phyloP scores from a whole-genome alignment of 2,888 invertebrate species.

The Nymphalis polychloros region DNA sequence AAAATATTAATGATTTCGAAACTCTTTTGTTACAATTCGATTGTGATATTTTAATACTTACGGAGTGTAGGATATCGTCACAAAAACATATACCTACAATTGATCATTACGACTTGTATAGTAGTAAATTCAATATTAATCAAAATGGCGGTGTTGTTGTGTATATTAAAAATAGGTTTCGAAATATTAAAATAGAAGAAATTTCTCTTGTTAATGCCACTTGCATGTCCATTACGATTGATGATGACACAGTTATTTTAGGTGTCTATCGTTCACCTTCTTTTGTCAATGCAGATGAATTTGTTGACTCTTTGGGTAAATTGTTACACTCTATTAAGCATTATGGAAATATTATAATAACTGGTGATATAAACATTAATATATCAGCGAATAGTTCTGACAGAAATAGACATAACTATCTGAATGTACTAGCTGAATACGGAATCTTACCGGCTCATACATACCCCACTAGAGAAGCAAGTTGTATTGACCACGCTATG shows the following conservation, averaged over 20 bases:
- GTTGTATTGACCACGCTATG: slow-evolving; percentile 38
- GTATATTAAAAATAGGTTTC: not conserved
- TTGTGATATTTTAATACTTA: slow-evolving; percentile 13
- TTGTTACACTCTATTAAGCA: slow-evolving; percentile 2
- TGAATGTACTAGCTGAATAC: slow-evolving; percentile 7
- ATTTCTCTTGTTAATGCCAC: slow-evolving; percentile 9
- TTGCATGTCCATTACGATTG: slow-evolving; percentile 5
- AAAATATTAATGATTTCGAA: slow-evolving; percentile 1
- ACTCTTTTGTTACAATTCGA: slow-evolving; percentile 5
- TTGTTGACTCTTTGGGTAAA: slow-evolving; percentile 5
- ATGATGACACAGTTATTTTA: slow-evolving; percentile 7
- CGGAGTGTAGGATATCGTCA: slow-evolving; percentile 16
- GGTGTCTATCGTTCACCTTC: slow-evolving; percentile 12
- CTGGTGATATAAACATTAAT: slow-evolving; percentile 37
- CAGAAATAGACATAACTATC: slow-evolving; percentile 1
- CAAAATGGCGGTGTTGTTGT: slow-evolving; percentile 17
- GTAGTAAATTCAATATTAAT: not conserved
- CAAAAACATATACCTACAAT: not conserved
- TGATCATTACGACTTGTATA: not conserved
- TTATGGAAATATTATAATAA: slow-evolving; percentile 19
- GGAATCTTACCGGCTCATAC: slow-evolving; percentile 26
- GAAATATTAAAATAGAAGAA: slow-evolving; percentile 4
- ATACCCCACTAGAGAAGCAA: slow-evolving; percentile 30
- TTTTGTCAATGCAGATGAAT: slow-evolving; percentile 7
- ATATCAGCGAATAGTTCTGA: slow-evolving; percentile 10